Base-by-base conservation (phyloP, 1,140 invertebrate species). In the Drosophila dunni region DNA sequence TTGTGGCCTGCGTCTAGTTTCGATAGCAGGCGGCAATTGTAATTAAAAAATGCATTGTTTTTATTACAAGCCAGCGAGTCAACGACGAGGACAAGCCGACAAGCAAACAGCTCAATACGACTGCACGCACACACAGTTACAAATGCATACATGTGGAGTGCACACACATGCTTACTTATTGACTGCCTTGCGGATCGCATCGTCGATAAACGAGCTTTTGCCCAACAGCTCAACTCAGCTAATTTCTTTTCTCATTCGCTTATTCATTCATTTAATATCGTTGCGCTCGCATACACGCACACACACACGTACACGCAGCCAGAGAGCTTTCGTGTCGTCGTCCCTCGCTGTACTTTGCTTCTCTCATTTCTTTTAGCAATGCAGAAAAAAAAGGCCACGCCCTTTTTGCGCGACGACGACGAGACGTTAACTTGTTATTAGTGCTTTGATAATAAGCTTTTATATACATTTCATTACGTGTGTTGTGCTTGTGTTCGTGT, bases 1-100 rank as follows among this genome's bases (percentile, higher is more conserved):
- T 50, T 15, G 6, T 11, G n/a, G 29, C 34, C 75, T 78, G 50
- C 66, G 62, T 75, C 81, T 84, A 84, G 81, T 77, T 81, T 86
- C 79, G 81, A 85, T 83, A 84, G 77, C 81, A 84, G 76, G 80
- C 80, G 81, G 76, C 81, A 84, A 84, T 57, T 66, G 53, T 79
- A 85, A 86, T 82, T 79, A 85, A 85, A 85, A 81, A 85, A 79
- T 75, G 72, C 67, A 62, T 72, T 58, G 54, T 51, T 86, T 82
- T 82, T 86, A 86, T 81, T 85, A 68, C 81, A 24, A 40, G 57
- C 46, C n/a, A 50, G 33, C 33, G n/a, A 54, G 33, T 1, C 29
- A 33, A n/a, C 65, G 54, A 38, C 45, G 62, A 54, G 45, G 24
- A 36, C 50, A 53, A 34, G 50, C n/a, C 50, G 50, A 53, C n/a